These are phyloP conservation scores for Dasypus novemcinctus DNA, from an alignment of 2,113 vertebrate species.

Conservation along the genomic window DNA sequence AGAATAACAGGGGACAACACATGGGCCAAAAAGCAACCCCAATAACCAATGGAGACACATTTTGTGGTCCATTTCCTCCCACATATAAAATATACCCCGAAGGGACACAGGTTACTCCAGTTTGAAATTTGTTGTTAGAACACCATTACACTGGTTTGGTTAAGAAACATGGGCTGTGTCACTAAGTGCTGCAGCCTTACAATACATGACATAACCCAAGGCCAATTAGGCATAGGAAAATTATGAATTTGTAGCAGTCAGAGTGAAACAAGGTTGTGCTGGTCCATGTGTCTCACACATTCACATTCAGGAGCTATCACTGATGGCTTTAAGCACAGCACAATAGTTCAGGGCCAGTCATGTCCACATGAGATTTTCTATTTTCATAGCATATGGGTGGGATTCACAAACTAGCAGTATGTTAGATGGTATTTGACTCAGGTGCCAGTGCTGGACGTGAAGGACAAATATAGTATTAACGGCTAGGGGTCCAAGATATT, in stretches of 20 bases:
- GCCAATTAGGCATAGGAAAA: background rate
- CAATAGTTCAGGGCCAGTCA: background rate
- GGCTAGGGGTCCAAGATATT: too few species aligned
- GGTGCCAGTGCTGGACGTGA: too few species aligned
- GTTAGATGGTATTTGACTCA: background rate
- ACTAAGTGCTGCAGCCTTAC: background rate
- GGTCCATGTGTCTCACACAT: background rate
- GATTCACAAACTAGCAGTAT: background rate
- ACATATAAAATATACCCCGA: background rate
- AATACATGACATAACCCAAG: background rate
- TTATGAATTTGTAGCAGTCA: background rate
- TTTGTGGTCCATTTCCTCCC: background rate
- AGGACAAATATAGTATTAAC: too few species aligned
- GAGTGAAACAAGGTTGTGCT: background rate
- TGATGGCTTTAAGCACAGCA: background rate
- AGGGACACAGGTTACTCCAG: background rate
- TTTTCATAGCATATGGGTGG: background rate
- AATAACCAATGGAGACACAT: background rate
- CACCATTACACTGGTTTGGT: background rate
- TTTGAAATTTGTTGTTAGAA: background rate
- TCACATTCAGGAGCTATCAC: background rate
- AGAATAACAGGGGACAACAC: background rate
- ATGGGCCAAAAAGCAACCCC: background rate
- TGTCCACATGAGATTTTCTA: background rate
- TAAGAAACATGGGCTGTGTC: background rate